Percentiles rank a stretch among this genome's conserved stretches.
These are phyloP conservation scores for Suillia variegata DNA, from an alignment of 2,888 invertebrate species.

Conservation along the genomic window DNA sequence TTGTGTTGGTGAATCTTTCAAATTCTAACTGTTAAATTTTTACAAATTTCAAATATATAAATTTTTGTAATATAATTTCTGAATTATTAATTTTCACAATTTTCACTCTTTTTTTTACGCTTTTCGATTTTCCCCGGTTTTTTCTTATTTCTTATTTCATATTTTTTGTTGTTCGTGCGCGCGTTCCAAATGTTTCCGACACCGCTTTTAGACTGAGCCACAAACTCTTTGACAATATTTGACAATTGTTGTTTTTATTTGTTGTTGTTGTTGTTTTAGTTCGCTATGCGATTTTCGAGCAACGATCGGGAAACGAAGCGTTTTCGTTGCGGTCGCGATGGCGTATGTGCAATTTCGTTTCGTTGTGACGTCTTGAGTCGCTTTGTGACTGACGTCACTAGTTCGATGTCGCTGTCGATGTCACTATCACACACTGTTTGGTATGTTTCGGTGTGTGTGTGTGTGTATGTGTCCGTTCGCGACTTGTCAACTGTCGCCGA, in stretches of 20 bases:
- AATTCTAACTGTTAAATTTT: too few species aligned
- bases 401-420: not conserved
- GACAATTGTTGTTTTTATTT: not conserved
- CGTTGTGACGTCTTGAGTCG: not conserved
- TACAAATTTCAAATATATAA: too few species aligned
- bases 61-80: too few species aligned
- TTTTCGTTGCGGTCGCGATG: not conserved
- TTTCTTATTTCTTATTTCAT: too few species aligned
- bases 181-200: constrained; percentile 27
- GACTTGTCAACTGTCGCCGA: not conserved
- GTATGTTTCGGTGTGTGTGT: too few species aligned
- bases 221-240: constrained; percentile 7
- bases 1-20: too few species aligned
- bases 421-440: not conserved
- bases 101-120: too few species aligned
- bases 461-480: too few species aligned
- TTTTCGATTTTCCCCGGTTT: too few species aligned
- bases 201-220: constrained; percentile 26
- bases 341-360: constrained; percentile 9
- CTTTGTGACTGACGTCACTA: not conserved
- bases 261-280: not conserved
- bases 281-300: too few species aligned
- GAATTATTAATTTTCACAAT: too few species aligned
- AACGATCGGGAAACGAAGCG: too few species aligned
- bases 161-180: constrained; percentile 6